Percentiles rank a stretch among this genome's conserved stretches.
Evolutionary conservation across 2,888 invertebrate species (phyloP).

Genomic region (Dilophus febrilis): DNA sequence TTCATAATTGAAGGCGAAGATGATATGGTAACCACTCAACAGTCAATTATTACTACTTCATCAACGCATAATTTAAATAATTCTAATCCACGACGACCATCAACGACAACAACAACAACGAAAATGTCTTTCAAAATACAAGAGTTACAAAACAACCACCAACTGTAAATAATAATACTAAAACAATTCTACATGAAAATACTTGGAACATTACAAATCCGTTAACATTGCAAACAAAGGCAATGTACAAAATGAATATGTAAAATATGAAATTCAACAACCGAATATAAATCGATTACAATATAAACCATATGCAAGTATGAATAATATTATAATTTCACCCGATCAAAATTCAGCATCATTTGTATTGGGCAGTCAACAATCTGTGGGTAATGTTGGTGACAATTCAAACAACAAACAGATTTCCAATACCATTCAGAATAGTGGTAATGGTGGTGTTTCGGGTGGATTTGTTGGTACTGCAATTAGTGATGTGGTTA

Average conservation of each 20-base stretch:
- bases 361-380: slow-evolving; percentile 45
- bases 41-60: background rate
- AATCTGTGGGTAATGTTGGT: slow-evolving; percentile 33
- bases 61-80: no score
- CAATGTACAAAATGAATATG: no score
- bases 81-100: no score
- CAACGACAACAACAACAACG: no score
- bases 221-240: no score
- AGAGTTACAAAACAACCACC: background rate
- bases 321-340: slow-evolving; percentile 45
- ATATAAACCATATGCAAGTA: slow-evolving; percentile 32
- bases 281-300: slow-evolving; percentile 24
- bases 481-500: slow-evolving; percentile 31
- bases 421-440: no score
- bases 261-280: slow-evolving; percentile 9
- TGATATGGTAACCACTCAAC: background rate
- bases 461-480: slow-evolving; percentile 29
- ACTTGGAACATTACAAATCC: no score
- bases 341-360: slow-evolving; percentile 46
- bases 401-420: slow-evolving; percentile 7
- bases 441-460: no score
- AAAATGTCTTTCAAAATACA: no score
- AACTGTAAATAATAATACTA: background rate
- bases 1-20: slow-evolving; percentile 23
- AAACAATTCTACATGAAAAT: no score